Conservation (phyloP, 2,113 vertebrate species). For the Gila orcuttii region DNA sequence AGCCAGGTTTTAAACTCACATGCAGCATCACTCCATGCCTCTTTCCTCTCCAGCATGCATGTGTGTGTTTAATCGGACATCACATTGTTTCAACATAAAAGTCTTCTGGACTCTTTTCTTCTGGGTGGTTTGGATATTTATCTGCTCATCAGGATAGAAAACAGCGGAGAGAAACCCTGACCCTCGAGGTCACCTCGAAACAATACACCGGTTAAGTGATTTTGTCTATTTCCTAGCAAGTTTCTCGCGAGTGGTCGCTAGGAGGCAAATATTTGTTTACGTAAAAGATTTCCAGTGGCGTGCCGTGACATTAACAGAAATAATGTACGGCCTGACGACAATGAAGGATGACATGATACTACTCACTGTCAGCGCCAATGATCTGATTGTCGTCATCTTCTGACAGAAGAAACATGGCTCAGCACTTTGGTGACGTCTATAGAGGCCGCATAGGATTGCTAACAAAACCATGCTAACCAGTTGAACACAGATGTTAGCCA, state of each 20-base stretch:
- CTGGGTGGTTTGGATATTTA: constrained; percentile 26
- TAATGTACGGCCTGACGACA: constrained; percentile 25
- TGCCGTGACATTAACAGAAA: constrained; percentile 38
- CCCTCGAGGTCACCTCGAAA: constrained; percentile 47
- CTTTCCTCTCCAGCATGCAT: neutral
- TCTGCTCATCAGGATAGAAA: constrained; percentile 18
- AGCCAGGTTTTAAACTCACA: constrained; percentile 42
- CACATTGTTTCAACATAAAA: constrained; percentile 15
- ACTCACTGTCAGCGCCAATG: constrained; percentile 3
- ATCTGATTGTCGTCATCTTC: neutral
- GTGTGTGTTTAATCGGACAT: constrained; percentile 1
- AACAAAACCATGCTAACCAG: neutral
- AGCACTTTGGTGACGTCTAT: constrained; percentile 27
- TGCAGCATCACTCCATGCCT: neutral
- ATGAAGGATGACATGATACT: constrained; percentile 17
- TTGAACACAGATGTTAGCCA: neutral
- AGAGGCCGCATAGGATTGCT: constrained; percentile 2
- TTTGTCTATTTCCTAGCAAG: constrained; percentile 49
- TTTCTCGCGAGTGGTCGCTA: constrained; percentile 37
- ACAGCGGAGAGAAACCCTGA: constrained; percentile 44
- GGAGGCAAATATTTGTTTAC: constrained; percentile 58
- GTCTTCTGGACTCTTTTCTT: neutral
- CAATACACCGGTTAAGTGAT: constrained; percentile 54
- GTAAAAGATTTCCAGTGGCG: constrained; percentile 52
- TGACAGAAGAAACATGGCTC: constrained; percentile 11